A percentile compares a stretch with the other conserved stretches of the same genome.
These are phyloP conservation scores for Rhodinocichla rosea DNA, from an alignment of 2,113 vertebrate genomes.

Conservation along the genomic window DNA sequence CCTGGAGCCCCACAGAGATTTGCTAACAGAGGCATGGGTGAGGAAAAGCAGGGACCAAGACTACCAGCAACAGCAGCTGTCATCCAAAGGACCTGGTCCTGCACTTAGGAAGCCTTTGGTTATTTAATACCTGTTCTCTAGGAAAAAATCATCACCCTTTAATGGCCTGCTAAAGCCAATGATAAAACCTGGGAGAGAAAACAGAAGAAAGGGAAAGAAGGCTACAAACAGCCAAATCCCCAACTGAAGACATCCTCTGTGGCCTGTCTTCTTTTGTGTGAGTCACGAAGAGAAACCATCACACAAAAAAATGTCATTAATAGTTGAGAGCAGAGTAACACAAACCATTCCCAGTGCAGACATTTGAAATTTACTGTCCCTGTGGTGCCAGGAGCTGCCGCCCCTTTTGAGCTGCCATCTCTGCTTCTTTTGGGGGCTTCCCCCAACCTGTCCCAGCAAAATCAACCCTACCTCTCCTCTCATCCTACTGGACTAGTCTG, in stretches of 20 bases:
- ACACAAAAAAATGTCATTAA: slow-evolving; percentile 7
- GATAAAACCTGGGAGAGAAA: background rate
- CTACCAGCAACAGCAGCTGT: background rate
- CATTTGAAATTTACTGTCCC: background rate
- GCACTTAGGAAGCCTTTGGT: background rate
- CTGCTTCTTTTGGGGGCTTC: background rate
- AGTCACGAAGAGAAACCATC: background rate
- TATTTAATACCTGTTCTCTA: background rate
- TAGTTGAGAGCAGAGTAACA: background rate
- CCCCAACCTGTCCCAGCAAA: background rate
- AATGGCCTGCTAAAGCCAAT: background rate
- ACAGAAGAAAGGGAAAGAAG: background rate
- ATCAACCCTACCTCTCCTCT: background rate
- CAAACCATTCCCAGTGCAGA: slow-evolving; percentile 7
- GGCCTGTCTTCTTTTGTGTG: slow-evolving; percentile 15
- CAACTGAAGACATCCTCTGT: background rate
- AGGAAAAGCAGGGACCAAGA: background rate
- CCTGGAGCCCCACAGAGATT: background rate
- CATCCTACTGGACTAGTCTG: background rate
- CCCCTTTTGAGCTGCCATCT: background rate
- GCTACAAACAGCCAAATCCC: background rate
- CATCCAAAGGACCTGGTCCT: background rate
- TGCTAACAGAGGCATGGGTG: background rate
- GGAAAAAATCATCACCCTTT: background rate
- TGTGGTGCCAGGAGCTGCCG: background rate